Conservation (phyloP, 2,888 invertebrate genomes). For the Sympetrum striolatum region DNA sequence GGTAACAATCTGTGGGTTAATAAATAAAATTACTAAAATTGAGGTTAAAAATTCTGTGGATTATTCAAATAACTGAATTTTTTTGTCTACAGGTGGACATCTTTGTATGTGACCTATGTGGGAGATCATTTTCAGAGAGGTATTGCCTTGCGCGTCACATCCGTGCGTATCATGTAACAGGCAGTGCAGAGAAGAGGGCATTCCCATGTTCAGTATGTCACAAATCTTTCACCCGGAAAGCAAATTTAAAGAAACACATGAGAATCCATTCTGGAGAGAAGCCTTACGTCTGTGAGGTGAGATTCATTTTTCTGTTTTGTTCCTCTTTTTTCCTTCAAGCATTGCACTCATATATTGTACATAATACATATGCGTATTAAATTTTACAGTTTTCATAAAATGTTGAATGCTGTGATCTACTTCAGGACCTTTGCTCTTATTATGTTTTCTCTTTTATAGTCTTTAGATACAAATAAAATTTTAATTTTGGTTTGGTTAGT, state of each 20-base stretch:
- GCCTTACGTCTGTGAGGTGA: slow-evolving; percentile 2
- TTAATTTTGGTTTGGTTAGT: too few species aligned
- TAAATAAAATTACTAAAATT: too few species aligned
- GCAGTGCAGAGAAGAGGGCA: background rate
- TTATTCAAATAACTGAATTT: too few species aligned
- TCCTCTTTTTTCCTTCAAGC: background rate
- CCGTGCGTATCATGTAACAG: background rate
- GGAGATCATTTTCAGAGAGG: background rate
- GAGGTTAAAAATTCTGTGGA: too few species aligned
- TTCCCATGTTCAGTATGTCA: background rate
- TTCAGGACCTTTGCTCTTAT: too few species aligned
- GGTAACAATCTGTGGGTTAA: too few species aligned
- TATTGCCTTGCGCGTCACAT: slow-evolving; percentile 14
- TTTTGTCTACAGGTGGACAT: background rate
- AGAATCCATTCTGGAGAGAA: slow-evolving; percentile 3
- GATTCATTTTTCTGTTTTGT: background rate
- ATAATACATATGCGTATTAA: too few species aligned
- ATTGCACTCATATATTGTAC: too few species aligned
- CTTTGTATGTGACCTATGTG: slow-evolving; percentile 24
- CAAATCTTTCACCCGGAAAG: slow-evolving; percentile 9
- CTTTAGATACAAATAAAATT: too few species aligned
- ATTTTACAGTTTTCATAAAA: too few species aligned
- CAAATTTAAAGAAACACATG: slow-evolving; percentile 13
- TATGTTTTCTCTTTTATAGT: too few species aligned
- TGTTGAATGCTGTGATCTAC: too few species aligned